phyloP scores from a whole-genome alignment of 2,113 vertebrate genomes.

The Vicugna pacos region DNA sequence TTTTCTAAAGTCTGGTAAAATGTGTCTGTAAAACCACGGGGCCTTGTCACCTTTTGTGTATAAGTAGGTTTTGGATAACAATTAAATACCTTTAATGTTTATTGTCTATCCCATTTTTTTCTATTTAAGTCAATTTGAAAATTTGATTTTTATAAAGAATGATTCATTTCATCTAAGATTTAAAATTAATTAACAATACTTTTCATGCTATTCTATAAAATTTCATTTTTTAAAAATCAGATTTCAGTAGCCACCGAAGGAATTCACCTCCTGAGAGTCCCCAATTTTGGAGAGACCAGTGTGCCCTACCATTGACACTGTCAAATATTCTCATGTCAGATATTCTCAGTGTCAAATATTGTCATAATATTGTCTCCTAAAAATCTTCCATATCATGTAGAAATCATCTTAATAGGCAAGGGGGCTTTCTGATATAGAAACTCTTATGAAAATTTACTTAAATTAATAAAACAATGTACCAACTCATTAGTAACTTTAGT shows the following conservation, averaged over 20 bases:
- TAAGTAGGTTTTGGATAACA: neutral
- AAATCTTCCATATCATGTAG: neutral
- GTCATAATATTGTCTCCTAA: neutral
- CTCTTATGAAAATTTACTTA: neutral
- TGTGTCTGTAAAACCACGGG: neutral
- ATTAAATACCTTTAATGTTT: neutral
- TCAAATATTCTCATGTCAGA: too few species aligned
- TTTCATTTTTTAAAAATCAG: neutral
- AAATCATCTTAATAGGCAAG: neutral
- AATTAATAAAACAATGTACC: neutral
- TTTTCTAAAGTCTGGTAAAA: neutral
- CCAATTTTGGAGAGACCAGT: neutral
- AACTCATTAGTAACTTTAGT: neutral
- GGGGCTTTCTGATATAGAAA: neutral
- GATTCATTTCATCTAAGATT: neutral
- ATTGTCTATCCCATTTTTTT: neutral
- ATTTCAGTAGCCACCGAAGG: neutral
- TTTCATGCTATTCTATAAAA: neutral
- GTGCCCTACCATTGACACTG: too few species aligned
- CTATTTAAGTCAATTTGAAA: neutral
- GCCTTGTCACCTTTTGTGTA: neutral
- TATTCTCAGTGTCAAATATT: too few species aligned
- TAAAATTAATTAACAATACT: neutral
- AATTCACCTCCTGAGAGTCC: neutral
- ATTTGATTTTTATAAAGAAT: neutral